These are phyloP conservation scores for Eciton burchellii DNA, from an alignment of 1,140 invertebrate genomes.

Conservation along the genomic window DNA sequence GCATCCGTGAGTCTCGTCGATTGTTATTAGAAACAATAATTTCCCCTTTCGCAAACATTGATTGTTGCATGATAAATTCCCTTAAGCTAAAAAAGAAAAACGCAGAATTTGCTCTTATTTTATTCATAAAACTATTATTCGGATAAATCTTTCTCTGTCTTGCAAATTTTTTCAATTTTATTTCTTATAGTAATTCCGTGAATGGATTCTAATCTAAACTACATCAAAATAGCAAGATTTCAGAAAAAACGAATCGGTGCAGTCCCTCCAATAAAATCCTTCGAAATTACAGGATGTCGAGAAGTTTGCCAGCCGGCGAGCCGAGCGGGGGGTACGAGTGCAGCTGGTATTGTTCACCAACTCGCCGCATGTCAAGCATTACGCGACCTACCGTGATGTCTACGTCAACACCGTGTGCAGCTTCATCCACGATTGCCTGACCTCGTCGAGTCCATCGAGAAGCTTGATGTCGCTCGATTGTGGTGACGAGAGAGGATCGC, in stretches of 20 bases:
- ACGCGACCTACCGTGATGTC: constrained; percentile 87
- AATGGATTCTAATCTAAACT: too few species aligned
- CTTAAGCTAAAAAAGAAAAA: background rate
- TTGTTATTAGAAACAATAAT: background rate
- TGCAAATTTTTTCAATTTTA: too few species aligned
- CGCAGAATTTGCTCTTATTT: background rate
- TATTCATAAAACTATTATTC: background rate
- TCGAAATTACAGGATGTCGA: constrained; percentile 86
- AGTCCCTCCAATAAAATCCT: constrained; percentile 1
- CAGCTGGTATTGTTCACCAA: constrained; percentile 88
- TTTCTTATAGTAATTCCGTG: too few species aligned
- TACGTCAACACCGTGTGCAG: constrained; percentile 88
- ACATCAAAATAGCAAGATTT: too few species aligned
- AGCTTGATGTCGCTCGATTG: constrained; percentile 24
- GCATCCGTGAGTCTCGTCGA: constrained; percentile 82
- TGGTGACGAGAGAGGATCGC: constrained; percentile 43
- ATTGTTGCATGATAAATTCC: background rate
- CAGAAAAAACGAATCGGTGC: too few species aligned
- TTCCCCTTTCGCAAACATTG: too few species aligned
- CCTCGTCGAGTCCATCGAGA: constrained; percentile 32
- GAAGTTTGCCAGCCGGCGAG: constrained; percentile 87
- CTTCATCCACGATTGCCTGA: constrained; percentile 88
- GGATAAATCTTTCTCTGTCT: too few species aligned
- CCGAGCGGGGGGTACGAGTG: constrained; percentile 87
- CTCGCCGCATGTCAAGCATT: constrained; percentile 90